Conservation (phyloP, 2,113 vertebrate species). For the Plotosus lineatus region DNA sequence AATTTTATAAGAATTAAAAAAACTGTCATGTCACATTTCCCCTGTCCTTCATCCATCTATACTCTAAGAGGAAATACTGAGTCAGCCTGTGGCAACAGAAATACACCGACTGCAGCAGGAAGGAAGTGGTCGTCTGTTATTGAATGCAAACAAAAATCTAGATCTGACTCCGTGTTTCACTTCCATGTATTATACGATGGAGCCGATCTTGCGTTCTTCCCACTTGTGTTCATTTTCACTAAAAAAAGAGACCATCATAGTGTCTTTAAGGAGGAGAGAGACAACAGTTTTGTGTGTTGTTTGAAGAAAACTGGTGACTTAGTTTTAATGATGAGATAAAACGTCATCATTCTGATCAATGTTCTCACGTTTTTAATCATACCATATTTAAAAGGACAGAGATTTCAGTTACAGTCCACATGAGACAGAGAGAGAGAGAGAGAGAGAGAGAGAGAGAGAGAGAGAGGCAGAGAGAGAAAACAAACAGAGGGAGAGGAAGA, state of each 20-base stretch:
- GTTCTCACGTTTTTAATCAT: background rate
- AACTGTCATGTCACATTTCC: background rate
- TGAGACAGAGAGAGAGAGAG: background rate
- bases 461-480: background rate
- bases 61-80: background rate
- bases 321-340: background rate
- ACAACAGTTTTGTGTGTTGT: background rate
- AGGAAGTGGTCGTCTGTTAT: background rate
- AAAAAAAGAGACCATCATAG: background rate
- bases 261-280: background rate
- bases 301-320: background rate
- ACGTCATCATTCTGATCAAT: background rate
- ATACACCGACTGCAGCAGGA: background rate
- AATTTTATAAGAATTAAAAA: background rate
- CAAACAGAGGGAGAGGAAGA: no score
- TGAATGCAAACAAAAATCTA: background rate
- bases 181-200: no score
- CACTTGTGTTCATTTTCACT: background rate
- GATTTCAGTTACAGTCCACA: background rate
- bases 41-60: background rate
- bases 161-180: background rate
- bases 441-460: background rate
- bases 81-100: background rate
- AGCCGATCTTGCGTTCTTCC: background rate
- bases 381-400: background rate